Evolutionary conservation across 1,140 invertebrate genomes (phyloP).

Genomic region (Sinonovacula constricta): DNA sequence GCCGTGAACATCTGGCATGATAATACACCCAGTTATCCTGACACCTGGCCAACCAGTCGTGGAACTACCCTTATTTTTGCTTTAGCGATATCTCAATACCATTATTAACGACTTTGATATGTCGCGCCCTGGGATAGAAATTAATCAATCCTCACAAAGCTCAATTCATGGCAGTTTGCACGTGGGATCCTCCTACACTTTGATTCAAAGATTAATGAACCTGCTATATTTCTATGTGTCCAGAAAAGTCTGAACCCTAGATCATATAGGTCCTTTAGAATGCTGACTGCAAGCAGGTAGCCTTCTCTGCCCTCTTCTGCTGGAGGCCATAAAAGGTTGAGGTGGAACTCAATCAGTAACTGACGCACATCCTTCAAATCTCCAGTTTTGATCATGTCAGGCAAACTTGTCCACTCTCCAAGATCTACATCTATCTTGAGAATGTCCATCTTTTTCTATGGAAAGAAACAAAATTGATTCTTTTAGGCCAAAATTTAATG

Average conservation of each 20-base stretch:
- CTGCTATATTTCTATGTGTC: constrained; percentile 43
- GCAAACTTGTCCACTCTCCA: constrained; percentile 25
- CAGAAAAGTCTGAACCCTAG: constrained; percentile 27
- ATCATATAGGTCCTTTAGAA: constrained; percentile 10
- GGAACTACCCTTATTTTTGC: too few species aligned
- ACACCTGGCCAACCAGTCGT: too few species aligned
- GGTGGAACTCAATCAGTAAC: constrained; percentile 29
- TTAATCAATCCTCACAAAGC: too few species aligned
- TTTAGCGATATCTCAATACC: too few species aligned
- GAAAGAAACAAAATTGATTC: not conserved
- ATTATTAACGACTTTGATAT: too few species aligned
- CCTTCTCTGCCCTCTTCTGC: constrained; percentile 12
- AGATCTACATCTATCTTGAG: constrained; percentile 37
- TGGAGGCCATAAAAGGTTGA: constrained; percentile 1
- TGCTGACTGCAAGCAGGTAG: constrained; percentile 13
- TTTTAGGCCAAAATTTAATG: too few species aligned
- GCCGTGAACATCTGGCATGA: too few species aligned
- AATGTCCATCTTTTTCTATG: constrained; percentile 25
- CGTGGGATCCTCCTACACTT: constrained; percentile 23
- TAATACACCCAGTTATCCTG: too few species aligned
- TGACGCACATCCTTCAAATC: constrained; percentile 8
- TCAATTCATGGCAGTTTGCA: constrained; percentile 38
- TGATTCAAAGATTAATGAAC: constrained; percentile 15
- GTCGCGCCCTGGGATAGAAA: too few species aligned
- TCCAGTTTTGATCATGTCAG: constrained; percentile 11